Evolutionary conservation across 2,113 vertebrate species (phyloP), one percentile per base, ranked within the genome.

Genomic region (Gasterosteus nipponicus): DNA sequence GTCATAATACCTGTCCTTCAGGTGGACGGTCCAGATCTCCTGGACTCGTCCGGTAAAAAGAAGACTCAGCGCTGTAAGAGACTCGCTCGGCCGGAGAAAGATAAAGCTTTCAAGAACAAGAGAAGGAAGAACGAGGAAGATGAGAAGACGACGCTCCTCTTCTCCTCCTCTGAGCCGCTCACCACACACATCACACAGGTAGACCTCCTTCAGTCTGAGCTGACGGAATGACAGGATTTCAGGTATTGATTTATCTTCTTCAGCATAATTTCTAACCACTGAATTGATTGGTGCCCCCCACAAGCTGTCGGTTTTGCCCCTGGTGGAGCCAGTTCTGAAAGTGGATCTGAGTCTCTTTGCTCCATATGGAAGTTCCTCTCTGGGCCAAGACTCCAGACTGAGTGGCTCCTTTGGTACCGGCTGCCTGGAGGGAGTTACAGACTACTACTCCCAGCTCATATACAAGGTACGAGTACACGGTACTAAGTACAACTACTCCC

Each of bases 361-460:
- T 51, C 97, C 97, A 0, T 98, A 96, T 39, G 98, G 98, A 89
- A 96, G 93, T 85, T 94, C 96, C 49, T 95, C 95, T 38, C 87
- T 97, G 84, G 96, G 93, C 82, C 93, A 94, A 86, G 97, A 97
- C 89, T 98, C 93, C 82, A 88, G 93, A 5, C 96, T 99, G 62
- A 93, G 94, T 0, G 98, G 98, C 79, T 93, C 95, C 84, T 99
- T 99, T 75, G 98, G 98, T 61, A 98, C 94, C 65, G 98, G 95
- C 31, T 93, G 94, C 54, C 93, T 99, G 89, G 97, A 98, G 14
- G 97, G 98, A 53, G 94, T 96, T 67, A 96, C 95, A 2, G 98
- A 99, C 93, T 98, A 96, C 93, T 99, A 99, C 93, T 96, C 98
- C 22, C 97, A 99, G 83, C 95, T 99, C 74, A 97, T 98, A 69